A percentile compares a stretch with the other conserved stretches of the same genome.
Conservation (phyloP, 2,888 invertebrate genomes). For the Thymelicus acteon region DNA sequence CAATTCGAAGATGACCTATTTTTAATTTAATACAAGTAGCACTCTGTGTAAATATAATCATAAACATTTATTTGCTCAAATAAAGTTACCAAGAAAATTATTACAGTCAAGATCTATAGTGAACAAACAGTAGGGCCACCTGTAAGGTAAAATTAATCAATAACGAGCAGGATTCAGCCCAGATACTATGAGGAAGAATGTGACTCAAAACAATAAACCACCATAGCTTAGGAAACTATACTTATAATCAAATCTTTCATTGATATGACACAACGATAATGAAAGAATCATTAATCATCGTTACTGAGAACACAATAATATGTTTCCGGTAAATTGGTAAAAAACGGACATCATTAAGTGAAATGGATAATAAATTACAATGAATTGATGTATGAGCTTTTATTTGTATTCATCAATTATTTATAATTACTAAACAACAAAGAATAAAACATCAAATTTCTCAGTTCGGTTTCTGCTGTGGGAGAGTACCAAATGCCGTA, state of each 20-base stretch:
- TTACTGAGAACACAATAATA: constrained; percentile 13
- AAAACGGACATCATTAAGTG: constrained; percentile 61
- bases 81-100: no score
- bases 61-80: no score
- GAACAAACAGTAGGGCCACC: no score
- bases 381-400: constrained; percentile 24
- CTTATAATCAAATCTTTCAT: background rate
- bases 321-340: constrained; percentile 65
- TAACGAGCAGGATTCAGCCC: no score
- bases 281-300: constrained; percentile 27
- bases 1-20: no score
- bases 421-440: background rate
- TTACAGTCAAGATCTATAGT: no score
- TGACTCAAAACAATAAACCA: no score
- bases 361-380: constrained; percentile 19
- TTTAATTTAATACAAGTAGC: no score
- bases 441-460: background rate
- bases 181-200: no score
- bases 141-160: no score
- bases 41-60: no score
- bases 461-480: background rate
- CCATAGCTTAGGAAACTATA: background rate
- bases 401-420: constrained; percentile 15
- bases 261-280: background rate
- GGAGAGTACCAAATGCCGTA: no score